phyloP scores from a whole-genome alignment of 2,888 invertebrate genomes.

The Ceriagrion tenellum region DNA sequence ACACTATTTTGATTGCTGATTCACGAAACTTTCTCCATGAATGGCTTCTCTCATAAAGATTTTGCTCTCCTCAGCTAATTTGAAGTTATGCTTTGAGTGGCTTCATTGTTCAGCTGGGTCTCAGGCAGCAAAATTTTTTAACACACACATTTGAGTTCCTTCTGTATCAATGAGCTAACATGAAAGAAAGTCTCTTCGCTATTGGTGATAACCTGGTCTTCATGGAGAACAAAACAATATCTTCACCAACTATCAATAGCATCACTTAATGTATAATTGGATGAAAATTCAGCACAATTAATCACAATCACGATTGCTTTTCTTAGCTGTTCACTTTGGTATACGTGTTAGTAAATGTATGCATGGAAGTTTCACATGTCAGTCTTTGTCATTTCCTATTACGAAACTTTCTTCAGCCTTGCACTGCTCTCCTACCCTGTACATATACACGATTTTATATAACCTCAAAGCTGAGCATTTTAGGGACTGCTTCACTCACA shows the following conservation, averaged over 20 bases:
- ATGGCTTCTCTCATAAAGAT: not conserved
- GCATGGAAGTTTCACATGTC: slow-evolving; percentile 31
- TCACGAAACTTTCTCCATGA: not conserved
- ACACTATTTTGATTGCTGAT: not conserved
- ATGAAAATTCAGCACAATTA: slow-evolving; percentile 50
- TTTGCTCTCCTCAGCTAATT: not conserved
- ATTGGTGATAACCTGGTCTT: slow-evolving; percentile 2
- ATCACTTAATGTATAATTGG: slow-evolving; percentile 43
- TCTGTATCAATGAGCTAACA: not conserved
- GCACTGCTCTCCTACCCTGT: slow-evolving; percentile 28
- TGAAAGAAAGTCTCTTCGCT: not conserved
- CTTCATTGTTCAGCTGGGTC: not conserved
- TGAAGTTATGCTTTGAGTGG: not conserved
- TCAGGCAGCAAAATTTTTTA: not conserved
- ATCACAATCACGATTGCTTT: slow-evolving; percentile 39
- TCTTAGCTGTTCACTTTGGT: slow-evolving; percentile 36
- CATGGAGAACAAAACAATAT: slow-evolving; percentile 19
- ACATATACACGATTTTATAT: slow-evolving; percentile 27
- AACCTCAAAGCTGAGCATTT: not conserved
- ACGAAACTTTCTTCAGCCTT: slow-evolving; percentile 23
- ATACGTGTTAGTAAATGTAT: slow-evolving; percentile 37
- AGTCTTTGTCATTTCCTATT: slow-evolving; percentile 39
- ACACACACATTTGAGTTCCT: not conserved
- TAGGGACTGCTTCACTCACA: slow-evolving; percentile 16
- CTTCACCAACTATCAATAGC: slow-evolving; percentile 25